Evolutionary conservation across 2,113 vertebrate species (phyloP).

Genomic region (Lipophrys pholis): DNA sequence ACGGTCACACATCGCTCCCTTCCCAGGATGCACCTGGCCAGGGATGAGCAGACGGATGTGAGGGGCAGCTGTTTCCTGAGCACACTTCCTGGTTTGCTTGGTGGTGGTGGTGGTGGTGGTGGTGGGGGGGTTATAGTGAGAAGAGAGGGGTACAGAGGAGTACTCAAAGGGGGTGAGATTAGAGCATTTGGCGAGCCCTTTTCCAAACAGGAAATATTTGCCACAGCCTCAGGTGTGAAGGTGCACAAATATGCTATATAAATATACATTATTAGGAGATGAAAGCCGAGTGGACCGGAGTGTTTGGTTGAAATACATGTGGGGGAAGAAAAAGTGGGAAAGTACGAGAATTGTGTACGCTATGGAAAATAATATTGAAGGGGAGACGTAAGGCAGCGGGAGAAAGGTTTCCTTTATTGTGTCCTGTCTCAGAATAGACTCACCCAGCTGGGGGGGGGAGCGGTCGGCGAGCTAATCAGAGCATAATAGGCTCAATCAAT

Average conservation of each 20-base stretch:
- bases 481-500: constrained; percentile 58
- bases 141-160: constrained; percentile 3
- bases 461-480: constrained; percentile 42
- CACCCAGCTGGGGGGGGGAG: constrained; percentile 27
- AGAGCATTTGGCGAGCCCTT: constrained; percentile 49
- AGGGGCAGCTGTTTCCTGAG: constrained; percentile 87
- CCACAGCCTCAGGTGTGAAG: constrained; percentile 75
- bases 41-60: constrained; percentile 72
- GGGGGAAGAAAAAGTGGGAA: neutral
- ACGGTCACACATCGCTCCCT: constrained; percentile 69
- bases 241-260: neutral
- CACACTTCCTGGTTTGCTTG: constrained; percentile 78
- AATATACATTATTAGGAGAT: constrained; percentile 11
- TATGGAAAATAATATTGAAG: constrained; percentile 1
- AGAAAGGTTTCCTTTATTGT: constrained; percentile 46
- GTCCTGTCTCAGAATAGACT: constrained; percentile 53
- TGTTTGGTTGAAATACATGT: neutral
- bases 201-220: constrained; percentile 80
- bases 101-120: neutral
- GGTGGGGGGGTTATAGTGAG: neutral
- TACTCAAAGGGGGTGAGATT: constrained; percentile 6
- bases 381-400: neutral
- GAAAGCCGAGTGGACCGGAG: constrained; percentile 17
- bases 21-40: constrained; percentile 89
- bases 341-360: neutral